These are phyloP conservation scores for Xanthia togata DNA, from an alignment of 2,888 invertebrate genomes.

Conservation along the genomic window DNA sequence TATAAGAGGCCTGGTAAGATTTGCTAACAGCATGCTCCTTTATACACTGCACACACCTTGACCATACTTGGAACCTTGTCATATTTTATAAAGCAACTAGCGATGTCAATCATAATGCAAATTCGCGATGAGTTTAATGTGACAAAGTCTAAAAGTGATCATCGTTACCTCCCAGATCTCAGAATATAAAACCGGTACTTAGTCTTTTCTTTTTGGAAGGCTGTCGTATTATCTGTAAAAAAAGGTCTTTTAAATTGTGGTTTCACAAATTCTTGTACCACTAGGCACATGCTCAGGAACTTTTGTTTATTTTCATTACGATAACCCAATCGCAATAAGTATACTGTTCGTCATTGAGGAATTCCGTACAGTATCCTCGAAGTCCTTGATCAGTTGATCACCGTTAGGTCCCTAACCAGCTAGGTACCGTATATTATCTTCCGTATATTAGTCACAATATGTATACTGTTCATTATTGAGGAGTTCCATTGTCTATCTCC, in stretches of 20 bases:
- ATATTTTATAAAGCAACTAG: background rate
- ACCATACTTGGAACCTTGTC: background rate
- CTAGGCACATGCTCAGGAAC: background rate
- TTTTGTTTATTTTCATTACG: background rate
- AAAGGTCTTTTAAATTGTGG: background rate
- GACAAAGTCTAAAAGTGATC: background rate
- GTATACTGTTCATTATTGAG: background rate
- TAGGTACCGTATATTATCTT: background rate
- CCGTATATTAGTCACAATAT: background rate
- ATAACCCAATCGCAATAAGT: background rate
- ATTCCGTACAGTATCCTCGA: background rate
- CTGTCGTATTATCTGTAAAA: background rate
- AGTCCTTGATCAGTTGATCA: background rate
- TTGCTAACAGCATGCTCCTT: conserved; percentile 83
- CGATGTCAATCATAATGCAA: too few relatives aligned
- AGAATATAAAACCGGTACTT: background rate
- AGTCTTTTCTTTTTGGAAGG: background rate
- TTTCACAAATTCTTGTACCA: background rate
- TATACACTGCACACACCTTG: conserved; percentile 3
- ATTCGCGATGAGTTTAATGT: background rate
- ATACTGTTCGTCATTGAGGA: background rate
- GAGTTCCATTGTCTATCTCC: too few relatives aligned
- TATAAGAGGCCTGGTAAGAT: conserved; percentile 86
- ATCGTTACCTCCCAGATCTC: background rate
- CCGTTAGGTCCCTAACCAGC: background rate